Base-by-base conservation (phyloP, 2,113 vertebrate species). In the Platycercus adscitus region DNA sequence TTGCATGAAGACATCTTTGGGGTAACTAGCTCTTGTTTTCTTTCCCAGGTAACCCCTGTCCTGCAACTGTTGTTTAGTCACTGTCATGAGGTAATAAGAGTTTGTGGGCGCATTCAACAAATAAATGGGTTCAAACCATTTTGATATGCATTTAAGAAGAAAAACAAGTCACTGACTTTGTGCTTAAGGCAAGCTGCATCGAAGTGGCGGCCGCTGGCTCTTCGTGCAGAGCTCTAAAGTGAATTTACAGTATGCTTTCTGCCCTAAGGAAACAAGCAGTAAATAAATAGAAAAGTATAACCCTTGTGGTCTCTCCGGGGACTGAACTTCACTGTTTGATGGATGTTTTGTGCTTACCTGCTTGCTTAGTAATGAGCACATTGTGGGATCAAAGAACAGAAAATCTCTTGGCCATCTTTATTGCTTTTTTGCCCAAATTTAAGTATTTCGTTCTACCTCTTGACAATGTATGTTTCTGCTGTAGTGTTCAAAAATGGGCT, bases 31-130 rank as follows among this genome's bases (percentile, higher is more conserved):
- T 37, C 13, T 25, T 66, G 35, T 7, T 85, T 44, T 9, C 17
- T 75, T 81, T 41, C 23, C 25, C 17, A 19, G 15, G 14, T 20
- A 39, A 17, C 29, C 7, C 10, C 33, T 56, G 35, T 50, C 4
- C 11, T 31, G 10, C 2, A 0, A 0, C 39, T 4, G 4, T 50
- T 8, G 1, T 53, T 64, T 3, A 1, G 41, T 76, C 37, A 20
- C 35, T 41, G 17, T 21, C 24, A 12, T 9, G 12, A 64, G 50
- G 21, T 2, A 7, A 5, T 33, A 13, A 17, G 0, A 33, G 21
- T 41, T 86, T 58, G 41, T 53, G 60, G 16, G 33, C 10, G 23
- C 41, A 17, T 80, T 71, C 20, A 24, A 17, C 33, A 73, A 61
- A 71, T 13, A 9, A 4, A 3, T 52, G 29, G 31, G 10, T 18